phyloP scores from a whole-genome alignment of 1,140 invertebrate genomes.

The Venustaconcha ellipsiformis region DNA sequence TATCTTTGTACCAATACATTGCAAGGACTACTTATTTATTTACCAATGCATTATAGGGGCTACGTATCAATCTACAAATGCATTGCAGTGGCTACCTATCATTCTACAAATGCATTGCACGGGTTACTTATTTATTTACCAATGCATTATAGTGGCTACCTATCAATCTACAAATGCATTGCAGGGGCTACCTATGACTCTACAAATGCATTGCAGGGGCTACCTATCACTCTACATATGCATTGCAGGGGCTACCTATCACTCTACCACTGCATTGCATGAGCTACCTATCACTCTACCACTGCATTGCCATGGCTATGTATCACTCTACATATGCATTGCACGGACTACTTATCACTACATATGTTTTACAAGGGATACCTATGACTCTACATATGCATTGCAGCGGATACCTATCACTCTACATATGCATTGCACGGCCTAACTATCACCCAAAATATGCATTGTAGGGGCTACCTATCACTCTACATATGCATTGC shows the following conservation, averaged over 20 bases:
- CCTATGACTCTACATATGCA: no score
- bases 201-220: constrained; percentile 66
- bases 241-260: constrained; percentile 80
- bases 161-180: constrained; percentile 73
- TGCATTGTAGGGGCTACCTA: no score
- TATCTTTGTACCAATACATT: no score
- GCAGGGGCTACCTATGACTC: constrained; percentile 81
- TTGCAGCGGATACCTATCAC: no score
- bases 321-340: no score
- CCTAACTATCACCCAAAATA: no score
- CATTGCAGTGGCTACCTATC: constrained; percentile 80
- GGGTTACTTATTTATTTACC: constrained; percentile 78
- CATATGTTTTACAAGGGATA: no score
- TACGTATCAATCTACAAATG: constrained; percentile 78
- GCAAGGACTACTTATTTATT: constrained; percentile 81
- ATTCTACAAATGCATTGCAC: constrained; percentile 62
- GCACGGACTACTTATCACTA: no score
- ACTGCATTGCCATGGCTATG: constrained; percentile 26
- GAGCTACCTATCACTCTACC: constrained; percentile 81
- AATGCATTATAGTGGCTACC: constrained; percentile 74
- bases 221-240: constrained; percentile 84
- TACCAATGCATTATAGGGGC: constrained; percentile 67
- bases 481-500: no score
- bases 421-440: no score
- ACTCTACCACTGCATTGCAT: constrained; percentile 56